phyloP scores from a whole-genome alignment of 2,888 invertebrate species.

The Clitarchus hookeri region DNA sequence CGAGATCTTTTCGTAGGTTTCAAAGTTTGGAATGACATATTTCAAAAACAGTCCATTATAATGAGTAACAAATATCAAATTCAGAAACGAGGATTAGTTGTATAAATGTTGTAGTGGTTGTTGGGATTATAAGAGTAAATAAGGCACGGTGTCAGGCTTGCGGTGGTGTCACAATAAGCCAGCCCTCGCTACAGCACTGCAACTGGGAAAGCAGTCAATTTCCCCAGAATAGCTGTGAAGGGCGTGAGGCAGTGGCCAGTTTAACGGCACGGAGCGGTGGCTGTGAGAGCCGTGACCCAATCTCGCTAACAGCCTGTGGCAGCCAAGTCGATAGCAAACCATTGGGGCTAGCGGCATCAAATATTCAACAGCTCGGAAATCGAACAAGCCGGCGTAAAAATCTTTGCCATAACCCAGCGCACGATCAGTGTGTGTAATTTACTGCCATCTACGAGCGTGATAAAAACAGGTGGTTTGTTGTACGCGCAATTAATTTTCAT shows the following conservation, averaged over 20 bases:
- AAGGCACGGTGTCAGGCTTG: too few species aligned
- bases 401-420: constrained; percentile 1
- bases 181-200: too few species aligned
- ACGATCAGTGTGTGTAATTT: not conserved
- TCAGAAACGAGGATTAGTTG: too few species aligned
- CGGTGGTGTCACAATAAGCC: too few species aligned
- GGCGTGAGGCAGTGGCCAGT: too few species aligned
- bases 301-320: constrained; percentile 22
- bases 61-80: too few species aligned
- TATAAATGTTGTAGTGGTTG: too few species aligned
- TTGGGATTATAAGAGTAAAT: too few species aligned
- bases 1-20: too few species aligned
- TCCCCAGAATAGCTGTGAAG: not conserved
- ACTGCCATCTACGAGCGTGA: not conserved
- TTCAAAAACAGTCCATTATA: too few species aligned
- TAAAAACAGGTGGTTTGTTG: not conserved
- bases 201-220: not conserved
- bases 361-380: constrained; percentile 24
- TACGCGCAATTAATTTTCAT: not conserved
- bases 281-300: not conserved
- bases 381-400: constrained; percentile 7
- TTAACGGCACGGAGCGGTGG: not conserved
- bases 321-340: constrained; percentile 15
- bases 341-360: constrained; percentile 18
- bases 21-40: too few species aligned